Evolutionary conservation across 2,888 invertebrate genomes (phyloP).

Genomic region (Torymus auratus): DNA sequence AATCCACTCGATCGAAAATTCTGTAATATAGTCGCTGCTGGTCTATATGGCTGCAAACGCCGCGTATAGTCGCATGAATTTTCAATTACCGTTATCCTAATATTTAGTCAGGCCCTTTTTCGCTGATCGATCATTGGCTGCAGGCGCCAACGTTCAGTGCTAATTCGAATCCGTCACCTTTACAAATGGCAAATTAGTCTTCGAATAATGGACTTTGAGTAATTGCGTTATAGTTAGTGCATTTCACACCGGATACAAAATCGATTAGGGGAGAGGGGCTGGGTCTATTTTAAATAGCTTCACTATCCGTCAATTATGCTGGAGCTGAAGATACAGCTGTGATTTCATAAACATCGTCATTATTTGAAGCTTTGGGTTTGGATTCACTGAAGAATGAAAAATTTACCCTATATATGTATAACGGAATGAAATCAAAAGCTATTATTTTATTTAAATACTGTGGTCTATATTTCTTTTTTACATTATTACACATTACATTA

Average conservation of each 20-base stretch:
- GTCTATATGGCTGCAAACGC: neutral
- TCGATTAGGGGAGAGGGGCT: neutral
- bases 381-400: too few relatives aligned
- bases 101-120: constrained; percentile 19
- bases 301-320: too few relatives aligned
- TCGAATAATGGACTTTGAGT: constrained; percentile 18
- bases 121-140: neutral
- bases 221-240: neutral
- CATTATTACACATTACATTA: too few relatives aligned
- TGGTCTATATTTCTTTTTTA: too few relatives aligned
- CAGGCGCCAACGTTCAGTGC: neutral
- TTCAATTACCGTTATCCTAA: constrained; percentile 13
- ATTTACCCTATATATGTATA: too few relatives aligned
- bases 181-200: constrained; percentile 24
- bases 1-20: constrained; percentile 29
- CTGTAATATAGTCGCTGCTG: constrained; percentile 23
- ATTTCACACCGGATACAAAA: neutral
- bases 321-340: too few relatives aligned
- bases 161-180: neutral
- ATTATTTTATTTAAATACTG: too few relatives aligned
- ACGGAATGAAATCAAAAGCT: too few relatives aligned
- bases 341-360: too few relatives aligned
- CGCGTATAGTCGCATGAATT: neutral
- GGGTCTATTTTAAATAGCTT: too few relatives aligned
- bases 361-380: too few relatives aligned